Evolutionary conservation across 2,113 vertebrate genomes (phyloP), one percentile per base, ranked within the genome.

Genomic region (Esox niger): DNA sequence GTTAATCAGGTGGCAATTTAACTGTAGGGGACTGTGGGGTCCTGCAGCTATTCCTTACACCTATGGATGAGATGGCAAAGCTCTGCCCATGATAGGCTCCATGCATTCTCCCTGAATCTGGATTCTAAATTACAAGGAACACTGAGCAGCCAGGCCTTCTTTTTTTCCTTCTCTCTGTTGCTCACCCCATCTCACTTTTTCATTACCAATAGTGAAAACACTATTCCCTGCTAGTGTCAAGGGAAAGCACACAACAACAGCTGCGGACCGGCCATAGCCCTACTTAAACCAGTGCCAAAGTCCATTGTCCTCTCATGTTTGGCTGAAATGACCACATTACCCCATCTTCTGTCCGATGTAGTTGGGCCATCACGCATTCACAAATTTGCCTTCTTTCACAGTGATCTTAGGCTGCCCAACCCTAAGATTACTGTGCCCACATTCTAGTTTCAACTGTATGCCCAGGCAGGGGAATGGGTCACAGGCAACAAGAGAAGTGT

Each of bases 391-490:
- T 59, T 43, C 35, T 60, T 82, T 79, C 76, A 46, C 49, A 13
- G 1, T 2, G 23, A 21, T 56, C 35, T 43, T 70, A 76, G 66
- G 27, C 65, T 68, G 69, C 74, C 71, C 61, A 75, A 38, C 30
- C 73, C 73, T 67, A 21, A 69, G 61, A 75, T 62, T 59, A 73
- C 66, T 68, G 76, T 81, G 83, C 84, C 88, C 83, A 86, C 84
- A 87, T 88, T 88, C 82, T 84, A 60, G 73, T 60, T n/a, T 58
- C 30, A 62, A 71, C 79, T 73, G 83, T 81, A 77, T 83, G 85
- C 82, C 85, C 74, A 57, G 83, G 80, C 86, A 66, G 84, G 85
- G 88, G 90, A 91, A 91, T 26, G 71, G 84, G 86, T 90, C 83
- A 86, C 81, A 74, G 83, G 84, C 59, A 79, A 82, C 62, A 84